Conservation (phyloP, 1,140 invertebrate genomes). For the Alviniconcha marisindica region DNA sequence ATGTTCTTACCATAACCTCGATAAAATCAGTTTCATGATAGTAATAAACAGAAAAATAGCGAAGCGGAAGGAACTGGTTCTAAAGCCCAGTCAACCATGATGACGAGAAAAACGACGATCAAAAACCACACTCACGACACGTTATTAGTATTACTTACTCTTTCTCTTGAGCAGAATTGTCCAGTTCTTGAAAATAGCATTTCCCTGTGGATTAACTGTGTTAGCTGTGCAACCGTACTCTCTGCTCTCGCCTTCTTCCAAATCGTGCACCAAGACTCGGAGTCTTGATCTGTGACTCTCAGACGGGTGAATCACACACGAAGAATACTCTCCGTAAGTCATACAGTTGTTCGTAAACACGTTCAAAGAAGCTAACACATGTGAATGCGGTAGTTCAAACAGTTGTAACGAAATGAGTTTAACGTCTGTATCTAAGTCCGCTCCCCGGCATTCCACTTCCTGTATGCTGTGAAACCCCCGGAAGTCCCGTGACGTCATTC, state of each 20-base stretch:
- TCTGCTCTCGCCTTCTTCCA: slow-evolving; percentile 23
- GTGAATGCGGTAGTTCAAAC: neutral
- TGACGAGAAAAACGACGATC: too few species aligned
- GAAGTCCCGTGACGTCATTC: slow-evolving; percentile 33
- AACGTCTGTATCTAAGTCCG: neutral
- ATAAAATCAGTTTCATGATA: too few species aligned
- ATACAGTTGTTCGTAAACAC: slow-evolving; percentile 16
- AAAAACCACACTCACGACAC: too few species aligned
- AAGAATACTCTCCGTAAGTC: slow-evolving; percentile 22
- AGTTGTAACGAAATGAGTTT: slow-evolving; percentile 20
- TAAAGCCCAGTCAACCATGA: too few species aligned
- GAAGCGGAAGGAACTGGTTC: too few species aligned
- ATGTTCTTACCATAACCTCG: too few species aligned
- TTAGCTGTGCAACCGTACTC: slow-evolving; percentile 26
- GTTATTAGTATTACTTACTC: too few species aligned
- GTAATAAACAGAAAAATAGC: too few species aligned
- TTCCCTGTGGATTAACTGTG: neutral
- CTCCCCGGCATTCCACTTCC: slow-evolving; percentile 39
- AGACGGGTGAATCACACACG: neutral
- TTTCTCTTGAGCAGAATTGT: neutral
- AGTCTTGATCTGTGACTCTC: slow-evolving; percentile 20
- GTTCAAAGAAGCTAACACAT: neutral
- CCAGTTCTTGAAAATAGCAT: neutral
- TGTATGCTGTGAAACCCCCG: slow-evolving; percentile 29
- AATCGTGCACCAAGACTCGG: slow-evolving; percentile 9